Evolutionary conservation across 2,888 invertebrate species (phyloP), one percentile per base, ranked within the genome.

Genomic region (Timandra comae): DNA sequence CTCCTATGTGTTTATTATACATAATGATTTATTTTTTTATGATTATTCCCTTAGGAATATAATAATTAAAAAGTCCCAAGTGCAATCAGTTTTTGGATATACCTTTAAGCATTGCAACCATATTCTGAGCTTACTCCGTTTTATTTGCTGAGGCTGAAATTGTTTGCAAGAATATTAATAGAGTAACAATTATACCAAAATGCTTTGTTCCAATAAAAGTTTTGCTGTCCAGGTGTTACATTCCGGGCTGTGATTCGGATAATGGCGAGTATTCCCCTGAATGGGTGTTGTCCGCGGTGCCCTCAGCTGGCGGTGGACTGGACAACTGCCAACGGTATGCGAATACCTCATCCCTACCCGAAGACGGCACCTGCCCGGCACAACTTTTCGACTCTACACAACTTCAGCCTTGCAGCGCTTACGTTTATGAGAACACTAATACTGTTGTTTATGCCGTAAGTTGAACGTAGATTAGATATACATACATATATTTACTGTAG

Each of bases 321-420:
- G 74, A 77, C 22, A 70, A 67, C 27, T 86, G 87, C 44, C 51
- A 51, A 10, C 69, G 82, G 6, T 85, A 62, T 44, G 54, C 23
- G 12, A 44, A 43, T 22, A 13, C 20, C 3, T 41, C 33, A 10
- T 16, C 24, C 2, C 5, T 7, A 5, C 5, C 12, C 3, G 27
- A 23, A 9, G 13, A 27, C 7, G 3, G 6, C 16, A 23, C 21
- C 12, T 68, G 68, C 27, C 52, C 63, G 0, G 49, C 44, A 1
- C 22, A 35, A 3, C 33, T 52, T 3, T 68, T 68, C 30, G 40
- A 63, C 35, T 29, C 39, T 3, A 21, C 27, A 8, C 23, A 30
- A 0, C 30, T 41, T 0, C 21, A 50, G 1, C 9, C 31, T 0
- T 68, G 66, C 28, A 52, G 60, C 0, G 27, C 43, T n/a, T 59